Evolutionary conservation across 1,140 invertebrate species (phyloP).

Genomic region (Dreissena polymorpha): DNA sequence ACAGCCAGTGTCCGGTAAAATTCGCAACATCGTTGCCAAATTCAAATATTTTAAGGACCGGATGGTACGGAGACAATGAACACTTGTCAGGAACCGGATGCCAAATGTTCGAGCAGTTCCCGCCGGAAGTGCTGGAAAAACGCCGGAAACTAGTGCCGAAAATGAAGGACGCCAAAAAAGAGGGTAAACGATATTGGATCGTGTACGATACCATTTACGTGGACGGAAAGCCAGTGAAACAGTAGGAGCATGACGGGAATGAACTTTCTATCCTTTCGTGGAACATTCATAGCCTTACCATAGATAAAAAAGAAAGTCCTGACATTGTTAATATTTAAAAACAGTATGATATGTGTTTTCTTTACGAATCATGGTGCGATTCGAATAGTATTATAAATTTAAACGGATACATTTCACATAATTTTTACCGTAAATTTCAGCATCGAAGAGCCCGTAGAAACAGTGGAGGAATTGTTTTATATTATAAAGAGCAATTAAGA

Average conservation of each 20-base stretch:
- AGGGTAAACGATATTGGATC: no score
- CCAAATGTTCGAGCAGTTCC: constrained; percentile 5
- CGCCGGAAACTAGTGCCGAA: background rate
- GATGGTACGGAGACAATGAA: no score
- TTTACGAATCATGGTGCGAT: constrained; percentile 22
- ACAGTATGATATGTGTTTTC: constrained; percentile 18
- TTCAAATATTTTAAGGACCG: no score
- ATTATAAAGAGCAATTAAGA: background rate
- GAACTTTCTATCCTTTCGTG: constrained; percentile 14
- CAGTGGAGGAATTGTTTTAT: background rate
- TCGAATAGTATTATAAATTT: background rate
- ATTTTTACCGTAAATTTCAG: constrained; percentile 17
- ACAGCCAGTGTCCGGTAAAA: no score
- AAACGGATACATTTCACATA: background rate
- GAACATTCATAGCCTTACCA: constrained; percentile 35
- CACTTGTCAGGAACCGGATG: no score
- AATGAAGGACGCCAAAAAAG: constrained; percentile 1
- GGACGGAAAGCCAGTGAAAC: constrained; percentile 2
- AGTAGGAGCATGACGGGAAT: background rate
- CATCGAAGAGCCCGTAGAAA: constrained; percentile 4
- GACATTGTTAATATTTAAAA: constrained; percentile 25
- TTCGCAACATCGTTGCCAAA: no score
- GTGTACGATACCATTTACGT: background rate
- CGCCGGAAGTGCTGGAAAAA: constrained; percentile 1
- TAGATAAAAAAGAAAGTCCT: background rate